These are phyloP conservation scores for Drosophila triauraria DNA, from an alignment of 1,140 invertebrate genomes.

Conservation along the genomic window DNA sequence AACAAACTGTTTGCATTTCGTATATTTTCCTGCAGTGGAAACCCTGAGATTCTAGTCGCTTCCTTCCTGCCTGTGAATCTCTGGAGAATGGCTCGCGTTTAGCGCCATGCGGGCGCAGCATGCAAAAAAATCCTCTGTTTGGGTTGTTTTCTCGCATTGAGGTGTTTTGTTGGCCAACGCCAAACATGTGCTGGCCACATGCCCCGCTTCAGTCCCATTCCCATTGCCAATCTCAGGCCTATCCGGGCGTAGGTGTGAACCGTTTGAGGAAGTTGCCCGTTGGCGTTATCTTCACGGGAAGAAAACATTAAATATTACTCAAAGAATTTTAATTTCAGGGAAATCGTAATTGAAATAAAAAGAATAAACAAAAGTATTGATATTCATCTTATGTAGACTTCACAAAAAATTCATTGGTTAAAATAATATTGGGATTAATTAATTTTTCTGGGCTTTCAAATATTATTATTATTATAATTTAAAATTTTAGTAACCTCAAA, in stretches of 20 bases:
- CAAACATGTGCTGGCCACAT: conserved; percentile 65
- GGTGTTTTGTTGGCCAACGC: conserved; percentile 62
- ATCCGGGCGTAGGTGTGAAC: conserved; percentile 39
- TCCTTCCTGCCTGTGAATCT: conserved; percentile 1
- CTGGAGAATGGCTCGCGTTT: conserved; percentile 46
- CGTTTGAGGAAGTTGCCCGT: not conserved
- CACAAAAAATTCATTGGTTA: not conserved
- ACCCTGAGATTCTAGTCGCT: too few relatives aligned
- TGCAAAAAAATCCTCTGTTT: conserved; percentile 51
- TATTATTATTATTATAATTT: not conserved
- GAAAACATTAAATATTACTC: not conserved
- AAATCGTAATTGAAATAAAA: too few relatives aligned
- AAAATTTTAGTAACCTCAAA: not conserved
- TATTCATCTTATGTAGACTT: too few relatives aligned
- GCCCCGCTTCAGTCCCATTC: conserved; percentile 26
- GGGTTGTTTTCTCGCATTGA: conserved; percentile 44
- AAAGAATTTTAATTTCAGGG: too few relatives aligned
- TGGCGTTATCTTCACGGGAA: conserved; percentile 15
- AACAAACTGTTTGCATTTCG: not conserved
- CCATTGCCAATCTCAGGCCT: conserved; percentile 32
- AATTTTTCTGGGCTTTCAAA: not conserved
- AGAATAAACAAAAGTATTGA: too few relatives aligned
- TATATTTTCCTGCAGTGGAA: not conserved
- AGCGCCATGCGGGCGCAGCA: conserved; percentile 76
- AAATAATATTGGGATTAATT: too few relatives aligned